These are phyloP conservation scores for Enteromius trimaculatus DNA, from an alignment of 2,797 vertebrate genomes.

Conservation along the genomic window DNA sequence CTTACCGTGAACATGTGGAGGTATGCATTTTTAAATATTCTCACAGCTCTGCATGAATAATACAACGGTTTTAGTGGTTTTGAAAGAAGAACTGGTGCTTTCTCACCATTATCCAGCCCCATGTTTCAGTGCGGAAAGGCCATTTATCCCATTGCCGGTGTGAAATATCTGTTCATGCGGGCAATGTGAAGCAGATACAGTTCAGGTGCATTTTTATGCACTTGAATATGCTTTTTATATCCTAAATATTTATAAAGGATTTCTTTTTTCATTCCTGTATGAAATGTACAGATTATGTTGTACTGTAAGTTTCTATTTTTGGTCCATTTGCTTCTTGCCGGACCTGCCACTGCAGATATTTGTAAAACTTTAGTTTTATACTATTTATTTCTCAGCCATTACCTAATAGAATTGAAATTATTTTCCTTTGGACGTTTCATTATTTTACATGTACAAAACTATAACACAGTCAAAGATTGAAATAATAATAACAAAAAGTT, in stretches of 20 bases:
- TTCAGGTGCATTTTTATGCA: slow-evolving; percentile 28
- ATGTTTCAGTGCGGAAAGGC: slow-evolving; percentile 36
- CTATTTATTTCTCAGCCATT: background rate
- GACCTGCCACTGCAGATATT: background rate
- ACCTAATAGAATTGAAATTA: background rate
- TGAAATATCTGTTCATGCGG: slow-evolving; percentile 29
- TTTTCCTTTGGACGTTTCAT: background rate
- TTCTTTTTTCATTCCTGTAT: slow-evolving; percentile 9
- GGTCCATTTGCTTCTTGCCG: slow-evolving; percentile 10
- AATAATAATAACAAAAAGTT: background rate
- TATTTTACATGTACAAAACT: background rate
- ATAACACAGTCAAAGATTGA: background rate
- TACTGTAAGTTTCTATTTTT: slow-evolving; percentile 2
- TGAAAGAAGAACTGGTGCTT: slow-evolving; percentile 66
- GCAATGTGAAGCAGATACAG: slow-evolving; percentile 4
- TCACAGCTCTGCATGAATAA: slow-evolving; percentile 74
- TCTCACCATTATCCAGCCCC: slow-evolving; percentile 55
- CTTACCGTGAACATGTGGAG: slow-evolving; percentile 78
- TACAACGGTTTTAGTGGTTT: slow-evolving; percentile 74
- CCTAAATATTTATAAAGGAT: slow-evolving; percentile 45
- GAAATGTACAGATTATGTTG: slow-evolving; percentile 24
- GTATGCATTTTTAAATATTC: slow-evolving; percentile 76
- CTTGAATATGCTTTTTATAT: slow-evolving; percentile 38
- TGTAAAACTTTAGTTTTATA: background rate
- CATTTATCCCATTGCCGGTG: slow-evolving; percentile 60